Percentiles rank a stretch among this genome's conserved stretches.
phyloP scores from a whole-genome alignment of 2,797 vertebrate genomes.

The Lepilemur septentrionalis region DNA sequence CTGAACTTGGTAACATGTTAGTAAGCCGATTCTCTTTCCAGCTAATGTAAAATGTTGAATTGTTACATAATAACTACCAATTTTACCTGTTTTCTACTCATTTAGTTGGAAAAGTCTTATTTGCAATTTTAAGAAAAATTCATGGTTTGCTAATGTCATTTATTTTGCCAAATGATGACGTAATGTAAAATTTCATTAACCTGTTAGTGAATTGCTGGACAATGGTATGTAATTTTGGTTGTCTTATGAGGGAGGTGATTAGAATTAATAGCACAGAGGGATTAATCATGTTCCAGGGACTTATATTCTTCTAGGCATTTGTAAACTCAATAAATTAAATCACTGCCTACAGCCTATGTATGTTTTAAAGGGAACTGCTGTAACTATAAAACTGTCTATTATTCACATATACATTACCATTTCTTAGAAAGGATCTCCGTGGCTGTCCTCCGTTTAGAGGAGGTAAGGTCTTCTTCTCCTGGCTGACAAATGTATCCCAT shows the following conservation, averaged over 20 bases:
- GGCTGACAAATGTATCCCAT: constrained; percentile 98
- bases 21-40: constrained; percentile 20
- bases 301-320: constrained; percentile 15
- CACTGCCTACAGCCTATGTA: neutral
- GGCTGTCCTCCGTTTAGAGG: constrained; percentile 96
- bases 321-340: neutral
- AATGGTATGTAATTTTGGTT: neutral
- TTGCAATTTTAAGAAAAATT: constrained; percentile 54
- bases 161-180: constrained; percentile 55
- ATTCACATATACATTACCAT: constrained; percentile 88
- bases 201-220: constrained; percentile 13
- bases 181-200: constrained; percentile 48
- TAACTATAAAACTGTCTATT: neutral
- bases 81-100: constrained; percentile 19
- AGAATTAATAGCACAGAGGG: constrained; percentile 38
- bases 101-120: constrained; percentile 3
- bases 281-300: neutral
- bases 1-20: constrained; percentile 21
- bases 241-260: neutral
- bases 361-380: neutral
- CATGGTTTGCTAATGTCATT: constrained; percentile 12
- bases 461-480: constrained; percentile 96
- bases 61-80: neutral
- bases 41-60: neutral
- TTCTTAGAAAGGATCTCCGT: constrained; percentile 95